Evolutionary conservation across 2,888 invertebrate genomes (phyloP), one percentile per base, ranked within the genome.

Genomic region (Amphipyra berbera): DNA sequence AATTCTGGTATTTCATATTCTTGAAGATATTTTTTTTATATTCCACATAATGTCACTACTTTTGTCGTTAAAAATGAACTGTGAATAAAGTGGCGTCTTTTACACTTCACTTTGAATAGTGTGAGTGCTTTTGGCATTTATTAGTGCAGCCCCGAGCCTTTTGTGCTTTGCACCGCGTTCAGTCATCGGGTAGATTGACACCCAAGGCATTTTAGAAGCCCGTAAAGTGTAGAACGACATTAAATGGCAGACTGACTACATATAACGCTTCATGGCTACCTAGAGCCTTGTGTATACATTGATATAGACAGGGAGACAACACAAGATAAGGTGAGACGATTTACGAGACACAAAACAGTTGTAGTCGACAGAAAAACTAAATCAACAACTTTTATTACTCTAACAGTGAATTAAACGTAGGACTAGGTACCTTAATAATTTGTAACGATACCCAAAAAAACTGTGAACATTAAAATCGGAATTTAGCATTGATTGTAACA

Each of bases 111-210:
- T 45, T 41, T 9, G 5, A 50, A 8, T 13, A 12, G 35, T 44
- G 27, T 58, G 9, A n/a, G 8, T 62, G 56, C 45, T 54, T 42
- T 44, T 58, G 40, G 45, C 21, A 48, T 74, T 68, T 74, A 71
- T 75, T 61, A 61, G 45, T 58, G 52, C 35, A 52, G 42, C n/a
- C 6, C 10, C 38, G 37, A 42, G 41, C 47, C 37, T 60, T 68
- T 64, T 60, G 62, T 60, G 50, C 35, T 41, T 44, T 54, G 44
- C 33, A 35, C 30, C 14, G 37, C 37, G 47, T 56, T 56, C 21
- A 21, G 13, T 41, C 52, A 52, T 58, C 54, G 41, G 38, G 14
- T 57, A 41, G 37, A 63, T 53, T 45, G 37, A 68, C 42, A 37
- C 46, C 15, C 49, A 46, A 55, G 27, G 37, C 55, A 58, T 52